Base-by-base conservation (phyloP, 2,113 vertebrate species). In the Cavia aperea region DNA sequence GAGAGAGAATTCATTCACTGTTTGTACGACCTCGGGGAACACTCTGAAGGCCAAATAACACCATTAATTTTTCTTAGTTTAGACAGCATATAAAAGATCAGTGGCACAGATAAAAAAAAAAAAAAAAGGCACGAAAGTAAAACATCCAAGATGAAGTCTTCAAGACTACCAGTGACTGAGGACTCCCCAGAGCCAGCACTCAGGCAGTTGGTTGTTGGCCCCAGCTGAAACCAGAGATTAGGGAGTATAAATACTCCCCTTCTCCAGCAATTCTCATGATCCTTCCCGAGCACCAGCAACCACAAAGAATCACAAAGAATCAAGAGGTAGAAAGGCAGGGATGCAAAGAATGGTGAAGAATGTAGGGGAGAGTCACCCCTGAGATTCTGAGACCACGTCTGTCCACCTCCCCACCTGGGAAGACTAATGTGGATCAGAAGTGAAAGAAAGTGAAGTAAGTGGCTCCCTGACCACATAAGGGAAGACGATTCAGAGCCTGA, bases 81-180 rank as follows among this genome's bases (percentile, higher is more conserved):
- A 86, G 81, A 60, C 46, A 83, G 70, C 72, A 70, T 93, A 68
- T 81, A 90, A 93, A 89, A 78, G 63, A 90, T 63, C 79, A 87
- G 23, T 78, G 86, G n/a, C 43, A 73, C 0, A n/a, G 7, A 24
- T 4, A 39, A 39, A 39, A 39, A 39, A 39, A 24, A 4, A 68
- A 62, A 60, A 82, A 68, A 92, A 89, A 88, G 33, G 4, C 36
- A 14, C 24, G 33, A 24, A 51, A 66, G 89, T 78, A 56, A 95
- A 85, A 39, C 15, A 63, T n/a, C 15, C 16, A n/a, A 33, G 62
- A 73, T 5, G 26, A 89, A 72, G 19, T 2, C 26, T 62, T 7
- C 5, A 4, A 18, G 29, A 26, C 4, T 29, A 5, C 6, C 3
- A 13, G 43, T 51, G 33, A 23, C n/a, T 8, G 14, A 54, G 56